A percentile compares a stretch with the other conserved stretches of the same genome.
Evolutionary conservation across 2,888 invertebrate genomes (phyloP).

Genomic region (Phaedon cochleariae): DNA sequence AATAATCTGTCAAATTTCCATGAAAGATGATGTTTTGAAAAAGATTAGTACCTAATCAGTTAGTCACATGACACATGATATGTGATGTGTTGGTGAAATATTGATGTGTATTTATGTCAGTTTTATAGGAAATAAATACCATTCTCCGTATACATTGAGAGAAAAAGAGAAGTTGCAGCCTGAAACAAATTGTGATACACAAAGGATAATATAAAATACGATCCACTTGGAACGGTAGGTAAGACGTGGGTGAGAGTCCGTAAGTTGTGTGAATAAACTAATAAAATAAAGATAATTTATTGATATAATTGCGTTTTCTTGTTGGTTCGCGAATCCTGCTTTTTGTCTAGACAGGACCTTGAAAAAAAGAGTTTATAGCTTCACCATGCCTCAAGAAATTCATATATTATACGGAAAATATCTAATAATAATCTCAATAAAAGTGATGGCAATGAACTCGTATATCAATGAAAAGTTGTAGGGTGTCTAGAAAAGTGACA

Average conservation of each 20-base stretch:
- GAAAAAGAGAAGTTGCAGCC: neutral
- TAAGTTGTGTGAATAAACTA: neutral
- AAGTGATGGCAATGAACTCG: neutral
- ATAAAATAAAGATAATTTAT: neutral
- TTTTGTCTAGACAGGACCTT: neutral
- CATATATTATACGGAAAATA: neutral
- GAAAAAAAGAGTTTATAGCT: neutral
- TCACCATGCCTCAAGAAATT: neutral
- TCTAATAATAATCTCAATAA: constrained; percentile 2
- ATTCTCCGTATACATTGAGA: neutral
- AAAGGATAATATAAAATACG: neutral
- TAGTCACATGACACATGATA: constrained; percentile 14
- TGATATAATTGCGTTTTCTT: neutral
- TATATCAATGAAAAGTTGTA: neutral
- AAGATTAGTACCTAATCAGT: constrained; percentile 12
- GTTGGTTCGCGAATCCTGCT: neutral
- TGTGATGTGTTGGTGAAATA: neutral
- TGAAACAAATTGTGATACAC: neutral
- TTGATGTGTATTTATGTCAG: neutral
- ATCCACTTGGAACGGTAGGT: too few species aligned
- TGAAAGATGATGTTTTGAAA: neutral
- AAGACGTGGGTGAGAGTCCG: too few species aligned
- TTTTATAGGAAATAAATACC: neutral
- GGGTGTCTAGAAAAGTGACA: neutral
- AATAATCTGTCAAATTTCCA: neutral